phyloP scores from a whole-genome alignment of 2,888 invertebrate genomes.

The Rhimphoctona megacephalus region DNA sequence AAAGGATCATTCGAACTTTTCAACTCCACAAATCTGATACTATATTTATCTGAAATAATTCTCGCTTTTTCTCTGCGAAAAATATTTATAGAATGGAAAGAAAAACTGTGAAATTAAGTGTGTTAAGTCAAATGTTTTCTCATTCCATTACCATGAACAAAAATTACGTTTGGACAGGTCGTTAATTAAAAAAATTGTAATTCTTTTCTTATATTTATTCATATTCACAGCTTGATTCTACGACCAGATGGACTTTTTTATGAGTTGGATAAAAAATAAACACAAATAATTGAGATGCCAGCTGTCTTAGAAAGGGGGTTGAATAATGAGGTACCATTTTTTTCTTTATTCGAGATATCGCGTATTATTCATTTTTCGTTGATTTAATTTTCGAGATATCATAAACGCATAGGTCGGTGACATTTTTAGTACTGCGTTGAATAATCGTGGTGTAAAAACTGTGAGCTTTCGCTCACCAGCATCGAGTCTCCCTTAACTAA shows the following conservation, averaged over 20 bases:
- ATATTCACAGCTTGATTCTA: neutral
- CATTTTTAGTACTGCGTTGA: neutral
- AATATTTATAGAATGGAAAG: no score
- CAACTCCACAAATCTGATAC: no score
- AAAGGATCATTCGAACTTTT: neutral
- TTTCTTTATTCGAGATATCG: neutral
- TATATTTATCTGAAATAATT: no score
- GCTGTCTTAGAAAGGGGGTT: neutral
- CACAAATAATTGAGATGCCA: neutral
- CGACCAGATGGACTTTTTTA: neutral
- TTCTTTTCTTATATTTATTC: neutral
- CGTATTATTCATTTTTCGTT: neutral
- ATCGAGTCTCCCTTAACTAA: neutral
- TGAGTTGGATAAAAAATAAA: neutral
- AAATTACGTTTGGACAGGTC: neutral
- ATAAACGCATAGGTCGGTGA: neutral
- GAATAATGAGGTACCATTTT: neutral
- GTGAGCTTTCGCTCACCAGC: neutral
- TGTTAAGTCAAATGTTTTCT: no score
- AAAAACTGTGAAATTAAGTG: no score
- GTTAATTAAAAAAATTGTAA: neutral
- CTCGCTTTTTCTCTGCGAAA: no score
- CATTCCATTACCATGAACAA: no score
- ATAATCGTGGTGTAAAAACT: neutral
- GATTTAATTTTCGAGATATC: neutral